Base-by-base conservation (phyloP, 2,797 vertebrate species). In the Lutra lutra region DNA sequence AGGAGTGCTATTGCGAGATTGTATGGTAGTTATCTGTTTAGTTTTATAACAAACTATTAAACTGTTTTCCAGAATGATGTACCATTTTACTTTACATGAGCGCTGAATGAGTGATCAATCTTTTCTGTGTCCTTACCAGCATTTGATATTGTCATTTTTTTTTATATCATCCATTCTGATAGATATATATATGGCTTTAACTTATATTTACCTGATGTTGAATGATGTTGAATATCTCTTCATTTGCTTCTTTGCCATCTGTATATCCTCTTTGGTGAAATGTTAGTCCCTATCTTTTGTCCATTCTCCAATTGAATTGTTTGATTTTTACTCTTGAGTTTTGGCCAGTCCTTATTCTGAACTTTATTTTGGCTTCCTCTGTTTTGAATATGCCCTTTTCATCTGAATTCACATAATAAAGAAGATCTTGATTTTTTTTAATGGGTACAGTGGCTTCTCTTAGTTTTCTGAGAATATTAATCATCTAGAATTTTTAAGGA, bases 271-370 rank as follows among this genome's bases (percentile, higher is more conserved):
- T 87, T 58, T 51, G 58, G 29, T 51, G 35, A 94, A 62, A 84
- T 12, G 2, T 77, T 38, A 23, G 4, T 85, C 60, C 0, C 3
- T 75, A 43, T 68, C 40, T 78, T 87, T 93, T 91, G 90, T 35
- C 51, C 84, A 62, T 56, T 18, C 25, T 77, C 32, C n/a, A 89
- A 80, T 20, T 29, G 35, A 72, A 56, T 40, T 84, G 14, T 58
- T 70, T 85, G 6, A 38, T 20, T 89, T 96, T 72, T 40, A 75
- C 46, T n/a, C 2, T 35, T 58, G 51, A 77, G 27, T 87, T 83
- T 93, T 92, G 35, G 85, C n/a, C 48, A 80, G 40, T 82, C 38
- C 18, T 13, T 77, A 38, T 86, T 86, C 88, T 87, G 58, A 93
- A 84, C 58, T 62, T 83, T 54, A 56, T 77, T 75, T 68, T 40